Percentiles rank a stretch among this genome's conserved stretches.
These are phyloP conservation scores for Botia kubotai DNA, from an alignment of 2,797 vertebrate genomes.

Conservation along the genomic window DNA sequence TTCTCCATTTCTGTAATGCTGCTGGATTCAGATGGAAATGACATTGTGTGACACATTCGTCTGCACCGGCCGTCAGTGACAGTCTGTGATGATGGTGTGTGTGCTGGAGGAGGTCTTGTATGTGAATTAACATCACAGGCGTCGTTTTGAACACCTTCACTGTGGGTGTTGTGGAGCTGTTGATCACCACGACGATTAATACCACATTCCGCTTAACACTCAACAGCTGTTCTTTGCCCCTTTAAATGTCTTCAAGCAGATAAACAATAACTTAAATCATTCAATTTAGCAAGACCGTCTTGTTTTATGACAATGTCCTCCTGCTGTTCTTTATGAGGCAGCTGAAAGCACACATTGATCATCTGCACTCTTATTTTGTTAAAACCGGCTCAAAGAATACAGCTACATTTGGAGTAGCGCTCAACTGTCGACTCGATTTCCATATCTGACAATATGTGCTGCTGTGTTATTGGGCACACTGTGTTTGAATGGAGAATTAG, in stretches of 20 bases:
- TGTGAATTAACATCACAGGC: conserved; percentile 51
- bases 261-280: neutral
- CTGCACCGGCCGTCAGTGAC: conserved; percentile 18
- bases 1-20: too few species aligned
- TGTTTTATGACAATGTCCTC: conserved; percentile 11
- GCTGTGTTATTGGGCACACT: neutral
- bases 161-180: conserved; percentile 48
- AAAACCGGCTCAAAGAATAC: neutral
- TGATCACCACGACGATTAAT: neutral
- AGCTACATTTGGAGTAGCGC: neutral
- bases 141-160: conserved; percentile 42
- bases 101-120: conserved; percentile 8
- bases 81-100: conserved; percentile 41
- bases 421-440: neutral
- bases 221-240: neutral
- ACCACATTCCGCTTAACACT: neutral
- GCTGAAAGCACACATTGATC: neutral
- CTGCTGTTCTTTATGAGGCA: neutral
- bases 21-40: too few species aligned
- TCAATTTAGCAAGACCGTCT: neutral
- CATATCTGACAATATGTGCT: neutral
- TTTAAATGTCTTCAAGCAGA: neutral
- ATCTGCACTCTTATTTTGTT: neutral
- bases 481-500: neutral
- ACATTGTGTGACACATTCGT: neutral